These are phyloP conservation scores for Imbricaverruca yamaguchii DNA, from an alignment of 2,888 invertebrate species.

Conservation along the genomic window DNA sequence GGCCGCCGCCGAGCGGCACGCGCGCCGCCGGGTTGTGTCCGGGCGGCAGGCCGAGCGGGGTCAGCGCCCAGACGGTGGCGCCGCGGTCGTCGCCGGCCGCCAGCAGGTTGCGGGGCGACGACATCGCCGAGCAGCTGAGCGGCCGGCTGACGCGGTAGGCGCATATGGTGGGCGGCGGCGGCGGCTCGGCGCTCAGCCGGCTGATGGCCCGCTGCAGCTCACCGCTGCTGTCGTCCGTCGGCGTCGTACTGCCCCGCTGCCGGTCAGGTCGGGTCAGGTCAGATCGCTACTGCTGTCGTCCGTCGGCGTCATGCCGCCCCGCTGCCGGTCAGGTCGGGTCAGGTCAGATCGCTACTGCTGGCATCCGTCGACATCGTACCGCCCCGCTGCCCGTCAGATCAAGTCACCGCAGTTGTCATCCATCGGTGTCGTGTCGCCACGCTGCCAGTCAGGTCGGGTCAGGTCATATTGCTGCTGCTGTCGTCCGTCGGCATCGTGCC, in stretches of 20 bases:
- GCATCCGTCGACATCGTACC: too few relatives aligned
- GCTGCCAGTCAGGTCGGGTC: too few relatives aligned
- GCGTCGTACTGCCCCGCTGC: neutral
- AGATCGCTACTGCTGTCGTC: too few relatives aligned
- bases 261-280: neutral
- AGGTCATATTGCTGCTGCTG: too few relatives aligned
- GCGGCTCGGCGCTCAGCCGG: conserved; percentile 7
- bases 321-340: neutral
- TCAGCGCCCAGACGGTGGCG: conserved; percentile 28
- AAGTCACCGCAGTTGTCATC: too few relatives aligned
- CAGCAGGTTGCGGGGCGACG: conserved; percentile 25
- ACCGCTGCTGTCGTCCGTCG: neutral
- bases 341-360: too few relatives aligned
- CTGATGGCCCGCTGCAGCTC: neutral
- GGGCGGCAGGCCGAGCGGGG: conserved; percentile 25
- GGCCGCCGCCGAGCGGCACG: conserved; percentile 26
- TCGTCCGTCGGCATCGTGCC: too few relatives aligned
- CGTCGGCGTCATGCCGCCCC: too few relatives aligned
- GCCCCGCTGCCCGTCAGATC: too few relatives aligned
- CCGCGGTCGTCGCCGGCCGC: conserved; percentile 30
- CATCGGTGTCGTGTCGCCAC: too few relatives aligned
- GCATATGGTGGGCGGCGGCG: conserved; percentile 12
- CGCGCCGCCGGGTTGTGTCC: conserved; percentile 23
- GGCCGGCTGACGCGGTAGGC: conserved; percentile 36
- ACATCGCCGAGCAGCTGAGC: conserved; percentile 18